phyloP scores from a whole-genome alignment of 2,797 vertebrate species.

The Acanthurus lineatus region DNA sequence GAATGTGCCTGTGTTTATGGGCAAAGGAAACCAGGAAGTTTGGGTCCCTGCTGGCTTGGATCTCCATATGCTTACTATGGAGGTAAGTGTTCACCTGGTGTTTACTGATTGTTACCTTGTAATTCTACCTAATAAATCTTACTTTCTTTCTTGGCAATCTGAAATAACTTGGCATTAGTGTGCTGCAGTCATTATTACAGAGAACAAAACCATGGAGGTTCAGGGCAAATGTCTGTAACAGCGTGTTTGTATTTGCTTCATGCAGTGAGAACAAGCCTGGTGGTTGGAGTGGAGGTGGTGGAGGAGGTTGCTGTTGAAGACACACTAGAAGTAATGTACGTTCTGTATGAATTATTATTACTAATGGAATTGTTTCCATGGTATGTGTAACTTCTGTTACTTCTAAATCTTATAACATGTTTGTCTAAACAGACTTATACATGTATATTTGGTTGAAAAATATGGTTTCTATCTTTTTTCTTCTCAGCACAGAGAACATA shows the following conservation, averaged over 20 bases:
- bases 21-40: conserved; percentile 26
- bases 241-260: not conserved
- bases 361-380: not conserved
- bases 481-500: conserved; percentile 54
- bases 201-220: not conserved
- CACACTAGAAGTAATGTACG: conserved; percentile 73
- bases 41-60: conserved; percentile 51
- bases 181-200: not conserved
- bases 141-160: not conserved
- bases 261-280: conserved; percentile 61
- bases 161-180: not conserved
- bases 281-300: conserved; percentile 72
- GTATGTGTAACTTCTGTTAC: not conserved
- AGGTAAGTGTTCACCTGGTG: conserved; percentile 35
- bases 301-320: conserved; percentile 75
- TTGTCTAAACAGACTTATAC: not conserved
- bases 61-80: conserved; percentile 46
- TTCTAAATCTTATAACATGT: not conserved
- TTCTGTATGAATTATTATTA: not conserved
- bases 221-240: not conserved
- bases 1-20: conserved; percentile 52
- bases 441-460: not conserved
- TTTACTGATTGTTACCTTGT: too few relatives aligned
- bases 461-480: not conserved
- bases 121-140: too few relatives aligned